Evolutionary conservation across 2,113 vertebrate species (phyloP).

Genomic region (Podilymbus podiceps): DNA sequence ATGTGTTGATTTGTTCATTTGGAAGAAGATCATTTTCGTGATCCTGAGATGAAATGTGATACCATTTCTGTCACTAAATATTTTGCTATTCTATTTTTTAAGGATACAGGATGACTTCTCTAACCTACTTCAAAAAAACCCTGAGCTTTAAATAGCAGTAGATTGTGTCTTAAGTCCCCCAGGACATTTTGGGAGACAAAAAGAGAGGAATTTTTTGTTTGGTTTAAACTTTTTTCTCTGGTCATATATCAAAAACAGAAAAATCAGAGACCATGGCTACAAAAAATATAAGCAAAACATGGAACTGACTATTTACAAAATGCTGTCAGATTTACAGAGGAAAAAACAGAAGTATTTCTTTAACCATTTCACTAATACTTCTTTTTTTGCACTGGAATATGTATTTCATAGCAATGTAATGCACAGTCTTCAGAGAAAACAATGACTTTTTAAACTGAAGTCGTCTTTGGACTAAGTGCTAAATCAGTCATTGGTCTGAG

Average conservation of each 20-base stretch:
- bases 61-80: not conserved
- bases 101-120: not conserved
- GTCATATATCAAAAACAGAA: not conserved
- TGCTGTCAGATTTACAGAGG: not conserved
- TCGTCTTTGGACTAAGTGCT: not conserved
- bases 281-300: not conserved
- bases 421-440: not conserved
- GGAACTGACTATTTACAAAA: not conserved
- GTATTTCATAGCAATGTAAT: not conserved
- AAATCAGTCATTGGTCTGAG: not conserved
- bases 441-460: not conserved
- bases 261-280: not conserved
- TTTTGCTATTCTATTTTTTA: not conserved
- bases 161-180: not conserved
- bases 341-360: not conserved
- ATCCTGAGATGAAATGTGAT: not conserved
- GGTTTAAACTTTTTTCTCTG: not conserved
- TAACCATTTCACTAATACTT: not conserved
- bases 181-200: not conserved
- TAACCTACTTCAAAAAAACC: not conserved
- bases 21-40: constrained; percentile 22
- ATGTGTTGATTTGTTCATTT: constrained; percentile 29
- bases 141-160: not conserved
- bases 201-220: not conserved
- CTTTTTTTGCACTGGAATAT: not conserved